Percentiles rank a stretch among this genome's conserved stretches.
These are phyloP conservation scores for Rotaria magnacalcarata DNA, from an alignment of 2,888 invertebrate genomes.

Conservation along the genomic window DNA sequence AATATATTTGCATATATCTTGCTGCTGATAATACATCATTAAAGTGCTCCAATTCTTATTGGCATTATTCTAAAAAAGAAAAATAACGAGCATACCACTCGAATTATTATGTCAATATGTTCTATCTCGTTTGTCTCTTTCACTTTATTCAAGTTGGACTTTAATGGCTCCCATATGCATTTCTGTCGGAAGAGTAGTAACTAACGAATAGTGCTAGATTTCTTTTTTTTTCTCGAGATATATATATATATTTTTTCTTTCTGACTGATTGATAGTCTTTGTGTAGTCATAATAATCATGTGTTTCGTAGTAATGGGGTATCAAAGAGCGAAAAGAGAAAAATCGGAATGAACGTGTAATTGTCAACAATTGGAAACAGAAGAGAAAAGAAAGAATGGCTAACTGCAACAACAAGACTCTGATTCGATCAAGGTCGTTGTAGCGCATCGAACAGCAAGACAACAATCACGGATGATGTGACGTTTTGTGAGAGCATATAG, in stretches of 20 bases:
- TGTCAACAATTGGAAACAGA: background rate
- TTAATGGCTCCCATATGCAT: background rate
- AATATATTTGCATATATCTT: background rate
- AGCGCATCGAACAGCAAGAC: background rate
- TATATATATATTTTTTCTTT: background rate
- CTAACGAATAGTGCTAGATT: too few relatives aligned
- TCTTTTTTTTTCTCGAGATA: too few relatives aligned
- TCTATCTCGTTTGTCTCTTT: background rate
- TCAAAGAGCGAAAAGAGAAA: background rate
- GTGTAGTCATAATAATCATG: background rate
- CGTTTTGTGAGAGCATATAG: background rate
- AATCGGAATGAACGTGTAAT: background rate
- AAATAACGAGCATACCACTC: background rate
- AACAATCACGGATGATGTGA: slow-evolving; percentile 18
- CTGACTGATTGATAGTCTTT: background rate
- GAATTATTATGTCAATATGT: background rate
- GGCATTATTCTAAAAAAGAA: background rate
- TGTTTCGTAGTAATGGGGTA: background rate
- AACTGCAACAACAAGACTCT: background rate
- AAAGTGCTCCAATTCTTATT: background rate
- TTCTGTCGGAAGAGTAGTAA: too few relatives aligned
- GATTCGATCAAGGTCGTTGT: slow-evolving; percentile 15
- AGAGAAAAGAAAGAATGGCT: background rate
- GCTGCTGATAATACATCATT: background rate
- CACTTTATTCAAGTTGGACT: background rate